These are phyloP conservation scores for Drosophila prosaltans DNA, from an alignment of 1,140 invertebrate species.

Conservation along the genomic window DNA sequence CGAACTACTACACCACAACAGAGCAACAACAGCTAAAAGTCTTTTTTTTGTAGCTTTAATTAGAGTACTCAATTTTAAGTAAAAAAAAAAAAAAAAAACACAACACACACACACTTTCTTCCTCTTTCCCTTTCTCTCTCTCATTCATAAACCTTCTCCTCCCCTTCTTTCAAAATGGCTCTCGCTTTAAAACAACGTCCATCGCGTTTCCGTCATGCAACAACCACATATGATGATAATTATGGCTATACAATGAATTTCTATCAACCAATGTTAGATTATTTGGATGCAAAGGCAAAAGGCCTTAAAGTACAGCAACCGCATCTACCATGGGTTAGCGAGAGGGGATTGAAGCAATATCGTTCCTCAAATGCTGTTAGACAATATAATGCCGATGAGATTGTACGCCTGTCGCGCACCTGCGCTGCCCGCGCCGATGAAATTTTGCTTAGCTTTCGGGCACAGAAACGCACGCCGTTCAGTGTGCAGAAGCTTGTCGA, in stretches of 20 bases:
- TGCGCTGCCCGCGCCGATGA: constrained; percentile 87
- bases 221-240: constrained; percentile 89
- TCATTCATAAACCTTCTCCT: background rate
- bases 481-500: constrained; percentile 87
- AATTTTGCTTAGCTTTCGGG: constrained; percentile 86
- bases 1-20: no score
- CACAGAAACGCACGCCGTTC: constrained; percentile 87
- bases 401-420: constrained; percentile 86
- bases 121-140: background rate
- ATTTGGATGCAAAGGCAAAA: constrained; percentile 86
- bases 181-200: constrained; percentile 77
- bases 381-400: constrained; percentile 86
- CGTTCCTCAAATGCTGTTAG: constrained; percentile 85
- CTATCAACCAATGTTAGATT: constrained; percentile 93
- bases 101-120: constrained; percentile 13
- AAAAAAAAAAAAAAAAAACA: background rate
- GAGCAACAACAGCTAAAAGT: constrained; percentile 22
- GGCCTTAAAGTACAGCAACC: constrained; percentile 84
- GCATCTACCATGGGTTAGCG: constrained; percentile 89
- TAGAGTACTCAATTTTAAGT: constrained; percentile 60
- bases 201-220: constrained; percentile 67
- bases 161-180: constrained; percentile 50
- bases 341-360: constrained; percentile 86
- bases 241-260: constrained; percentile 91
- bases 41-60: constrained; percentile 68